Conservation (phyloP, 2,888 invertebrate genomes). For the Terebella lapidaria region DNA sequence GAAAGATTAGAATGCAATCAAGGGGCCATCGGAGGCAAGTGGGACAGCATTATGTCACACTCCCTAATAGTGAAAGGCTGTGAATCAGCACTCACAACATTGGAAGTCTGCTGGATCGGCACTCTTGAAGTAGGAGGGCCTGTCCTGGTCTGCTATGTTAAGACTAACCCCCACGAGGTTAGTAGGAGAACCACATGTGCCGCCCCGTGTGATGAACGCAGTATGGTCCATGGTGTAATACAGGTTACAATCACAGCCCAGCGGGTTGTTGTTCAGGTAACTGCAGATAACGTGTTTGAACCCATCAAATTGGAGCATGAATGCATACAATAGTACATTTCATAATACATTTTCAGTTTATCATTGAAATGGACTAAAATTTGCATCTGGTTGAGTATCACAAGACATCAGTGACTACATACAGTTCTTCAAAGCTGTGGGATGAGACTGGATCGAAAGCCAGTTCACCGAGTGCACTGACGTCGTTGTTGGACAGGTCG, state of each 20-base stretch:
- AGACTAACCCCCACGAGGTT: conserved; percentile 16
- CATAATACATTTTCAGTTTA: too few relatives aligned
- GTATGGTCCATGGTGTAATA: conserved; percentile 21
- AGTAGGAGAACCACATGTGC: conserved; percentile 20
- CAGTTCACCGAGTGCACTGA: not conserved
- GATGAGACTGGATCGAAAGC: not conserved
- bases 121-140: conserved; percentile 18
- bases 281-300: conserved; percentile 5
- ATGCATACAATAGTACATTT: too few relatives aligned
- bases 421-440: not conserved
- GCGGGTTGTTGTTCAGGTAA: conserved; percentile 11
- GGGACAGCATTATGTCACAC: too few relatives aligned
- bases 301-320: too few relatives aligned
- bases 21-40: too few relatives aligned
- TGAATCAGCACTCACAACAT: conserved; percentile 27
- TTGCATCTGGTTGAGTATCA: too few relatives aligned
- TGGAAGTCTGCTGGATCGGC: conserved; percentile 15
- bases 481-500: not conserved
- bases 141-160: conserved; percentile 1
- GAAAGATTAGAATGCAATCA: not conserved
- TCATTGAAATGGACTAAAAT: too few relatives aligned
- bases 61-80: too few relatives aligned
- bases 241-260: conserved; percentile 29
- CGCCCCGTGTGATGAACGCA: conserved; percentile 15
- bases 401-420: too few relatives aligned